Evolutionary conservation across 2,888 invertebrate genomes (phyloP), one percentile per base, ranked within the genome.

Genomic region (Eupeodes luniger): DNA sequence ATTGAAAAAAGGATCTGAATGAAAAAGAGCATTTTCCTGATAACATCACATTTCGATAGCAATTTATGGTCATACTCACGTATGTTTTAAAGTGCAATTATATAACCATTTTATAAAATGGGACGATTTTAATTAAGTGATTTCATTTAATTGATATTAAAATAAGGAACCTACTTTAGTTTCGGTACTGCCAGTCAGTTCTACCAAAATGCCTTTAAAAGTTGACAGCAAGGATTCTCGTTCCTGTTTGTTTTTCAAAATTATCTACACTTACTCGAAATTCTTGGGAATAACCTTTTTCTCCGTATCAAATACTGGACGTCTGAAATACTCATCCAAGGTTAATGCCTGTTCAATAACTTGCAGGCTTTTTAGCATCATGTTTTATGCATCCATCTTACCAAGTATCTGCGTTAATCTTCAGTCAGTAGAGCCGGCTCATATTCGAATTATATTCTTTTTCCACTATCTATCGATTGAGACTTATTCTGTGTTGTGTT

Each of bases 241-340:
- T 27, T 9, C 51, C n/a, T 11, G 49, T 5, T 16, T 36, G 34
- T 69, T 69, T 36, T 53, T 69, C 11, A 69, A 53, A 36, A 11
- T 40, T 5, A 0, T 53, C 0, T 9, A 40, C 16, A 16, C 16
- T 5, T 69, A 53, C 7, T 36, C 53, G 0, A 69, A 40, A 16
- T 10, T 69, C 12, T 4, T 69, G n/a, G 51, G 53, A 69, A n/a
- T 55, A 5, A 51, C 69, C 0, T 69, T 53, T 40, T 69, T 69
- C 11, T 53, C 69, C 0, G 7, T 69, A 53, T 53, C 53, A 2
- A n/a, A 36, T 4, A 36, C 6, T n/a, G 69, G 69, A 53, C 36
- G 16, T 1, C 6, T 69, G 4, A 53, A 40, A 19, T 69, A 16
- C 53, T 69, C 36, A 6, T 7, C 53, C 1, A 53, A 53, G 4